Evolutionary conservation across 2,113 vertebrate genomes (phyloP), one percentile per base, ranked within the genome.

Genomic region (Trochalopteron elliotii): DNA sequence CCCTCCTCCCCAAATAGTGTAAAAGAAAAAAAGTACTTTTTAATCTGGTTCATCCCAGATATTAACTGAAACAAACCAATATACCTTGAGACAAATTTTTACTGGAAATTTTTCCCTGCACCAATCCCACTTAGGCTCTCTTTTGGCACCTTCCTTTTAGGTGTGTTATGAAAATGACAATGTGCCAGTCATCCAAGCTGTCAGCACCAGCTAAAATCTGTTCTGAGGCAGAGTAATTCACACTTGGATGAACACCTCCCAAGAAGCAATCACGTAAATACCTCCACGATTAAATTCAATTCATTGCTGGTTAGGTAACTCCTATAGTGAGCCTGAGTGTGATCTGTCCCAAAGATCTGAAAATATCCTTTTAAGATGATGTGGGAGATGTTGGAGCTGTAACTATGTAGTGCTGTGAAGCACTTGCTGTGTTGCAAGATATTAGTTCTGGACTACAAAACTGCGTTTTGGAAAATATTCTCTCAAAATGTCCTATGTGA

Each of bases 111-210:
- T 96, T 96, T 93, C 7, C 0, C 92, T 83, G 83, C 60, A 96
- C 40, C 87, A 93, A 91, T 95, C 76, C 81, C 91, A 93, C 96
- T 97, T 97, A 93, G 52, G 25, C 96, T 90, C 96, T 96, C 96
- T 96, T 97, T 97, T 97, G 97, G 96, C 98, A 98, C 97, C 95
- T 97, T 88, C 23, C 53, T 92, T 95, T 96, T 96, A 98, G 97
- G 97, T 98, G 98, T 98, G 97, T 97, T 98, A 97, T 96, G 97
- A 97, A 98, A 96, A 97, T 98, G 98, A 98, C 97, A 98, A 96
- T 4, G 97, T 98, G 98, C 97, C 98, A 98, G 98, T 98, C 98
- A 98, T 85, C 95, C 97, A 98, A 98, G 97, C 98, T 98, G 98
- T 98, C 33, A 4, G 96, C 24, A 95, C 81, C 93, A 92, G 78